Evolutionary conservation across 2,888 invertebrate species (phyloP).

Genomic region (Drosophila mimica): DNA sequence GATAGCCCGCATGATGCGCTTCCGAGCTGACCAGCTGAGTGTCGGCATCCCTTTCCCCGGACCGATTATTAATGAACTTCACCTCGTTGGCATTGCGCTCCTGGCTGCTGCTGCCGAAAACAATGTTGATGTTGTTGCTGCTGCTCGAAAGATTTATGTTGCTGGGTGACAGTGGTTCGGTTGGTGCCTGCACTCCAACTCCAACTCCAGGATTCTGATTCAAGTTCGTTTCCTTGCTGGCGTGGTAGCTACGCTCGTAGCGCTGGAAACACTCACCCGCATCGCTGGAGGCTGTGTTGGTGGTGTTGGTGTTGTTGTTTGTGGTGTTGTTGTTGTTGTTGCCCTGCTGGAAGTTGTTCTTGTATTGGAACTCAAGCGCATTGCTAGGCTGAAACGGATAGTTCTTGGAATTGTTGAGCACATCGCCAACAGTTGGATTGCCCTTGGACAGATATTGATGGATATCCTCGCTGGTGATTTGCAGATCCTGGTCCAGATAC

Average conservation of each 20-base stretch:
- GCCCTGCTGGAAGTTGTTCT: conserved; percentile 83
- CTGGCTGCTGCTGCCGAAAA: conserved; percentile 81
- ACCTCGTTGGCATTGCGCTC: conserved; percentile 84
- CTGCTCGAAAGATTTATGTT: conserved; percentile 84
- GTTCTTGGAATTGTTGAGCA: conserved; percentile 84
- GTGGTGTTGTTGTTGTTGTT: conserved; percentile 42
- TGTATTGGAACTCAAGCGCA: conserved; percentile 84
- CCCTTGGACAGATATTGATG: conserved; percentile 84
- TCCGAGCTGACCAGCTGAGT: conserved; percentile 77
- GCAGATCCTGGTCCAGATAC: conserved; percentile 84
- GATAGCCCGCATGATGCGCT: conserved; percentile 81
- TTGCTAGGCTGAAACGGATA: conserved; percentile 85
- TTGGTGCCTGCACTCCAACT: conserved; percentile 24
- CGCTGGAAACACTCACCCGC: conserved; percentile 72
- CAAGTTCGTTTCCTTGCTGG: conserved; percentile 84
- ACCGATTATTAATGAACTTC: conserved; percentile 83
- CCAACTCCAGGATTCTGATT: conserved; percentile 80
- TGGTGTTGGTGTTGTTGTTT: conserved; percentile 70
- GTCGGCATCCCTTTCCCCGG: conserved; percentile 50
- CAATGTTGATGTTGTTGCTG: conserved; percentile 85
- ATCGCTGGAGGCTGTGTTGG: conserved; percentile 73
- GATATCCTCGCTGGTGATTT: conserved; percentile 85
- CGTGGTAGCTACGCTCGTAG: conserved; percentile 72
- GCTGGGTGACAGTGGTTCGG: conserved; percentile 62
- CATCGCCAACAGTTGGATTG: conserved; percentile 77